Evolutionary conservation across 2,113 vertebrate genomes (phyloP).

Genomic region (Polyodon spathula): DNA sequence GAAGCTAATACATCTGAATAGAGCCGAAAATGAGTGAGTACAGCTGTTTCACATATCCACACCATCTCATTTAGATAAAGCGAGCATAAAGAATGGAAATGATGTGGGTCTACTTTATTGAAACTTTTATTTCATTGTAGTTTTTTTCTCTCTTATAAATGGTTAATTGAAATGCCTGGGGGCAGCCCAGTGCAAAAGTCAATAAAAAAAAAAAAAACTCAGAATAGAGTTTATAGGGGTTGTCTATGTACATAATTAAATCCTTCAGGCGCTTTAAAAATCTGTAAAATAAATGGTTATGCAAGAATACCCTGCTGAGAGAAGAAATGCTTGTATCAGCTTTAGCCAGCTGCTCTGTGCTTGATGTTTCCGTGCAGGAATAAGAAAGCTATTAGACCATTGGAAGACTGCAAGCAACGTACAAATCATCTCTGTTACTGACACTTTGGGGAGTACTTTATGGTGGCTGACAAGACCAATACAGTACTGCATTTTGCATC

Average conservation of each 20-base stretch:
- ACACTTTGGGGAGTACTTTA: constrained; percentile 79
- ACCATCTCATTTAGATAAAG: constrained; percentile 60
- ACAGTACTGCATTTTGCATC: constrained; percentile 48
- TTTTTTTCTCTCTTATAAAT: constrained; percentile 91
- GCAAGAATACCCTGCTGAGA: constrained; percentile 79
- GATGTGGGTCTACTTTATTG: constrained; percentile 79
- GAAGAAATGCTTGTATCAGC: constrained; percentile 75
- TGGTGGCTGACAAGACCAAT: constrained; percentile 73
- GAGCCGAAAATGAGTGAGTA: constrained; percentile 40
- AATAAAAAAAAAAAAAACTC: constrained; percentile 93
- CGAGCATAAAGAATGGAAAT: constrained; percentile 48
- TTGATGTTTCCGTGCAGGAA: constrained; percentile 57
- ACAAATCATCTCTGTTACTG: constrained; percentile 75
- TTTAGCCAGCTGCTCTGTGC: constrained; percentile 65
- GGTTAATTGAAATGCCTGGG: constrained; percentile 96
- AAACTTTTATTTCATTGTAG: constrained; percentile 84
- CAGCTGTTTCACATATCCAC: constrained; percentile 57
- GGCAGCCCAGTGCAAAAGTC: constrained; percentile 81
- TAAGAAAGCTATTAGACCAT: constrained; percentile 68
- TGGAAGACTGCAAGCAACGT: constrained; percentile 58
- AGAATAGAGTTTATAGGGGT: constrained; percentile 97
- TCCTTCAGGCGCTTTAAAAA: constrained; percentile 89
- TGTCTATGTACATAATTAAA: constrained; percentile 98
- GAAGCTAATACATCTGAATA: constrained; percentile 24
- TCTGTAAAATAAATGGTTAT: constrained; percentile 85